Percentiles rank a stretch among this genome's conserved stretches.
Evolutionary conservation across 2,113 vertebrate genomes (phyloP).

Genomic region (Danionella cerebrum): DNA sequence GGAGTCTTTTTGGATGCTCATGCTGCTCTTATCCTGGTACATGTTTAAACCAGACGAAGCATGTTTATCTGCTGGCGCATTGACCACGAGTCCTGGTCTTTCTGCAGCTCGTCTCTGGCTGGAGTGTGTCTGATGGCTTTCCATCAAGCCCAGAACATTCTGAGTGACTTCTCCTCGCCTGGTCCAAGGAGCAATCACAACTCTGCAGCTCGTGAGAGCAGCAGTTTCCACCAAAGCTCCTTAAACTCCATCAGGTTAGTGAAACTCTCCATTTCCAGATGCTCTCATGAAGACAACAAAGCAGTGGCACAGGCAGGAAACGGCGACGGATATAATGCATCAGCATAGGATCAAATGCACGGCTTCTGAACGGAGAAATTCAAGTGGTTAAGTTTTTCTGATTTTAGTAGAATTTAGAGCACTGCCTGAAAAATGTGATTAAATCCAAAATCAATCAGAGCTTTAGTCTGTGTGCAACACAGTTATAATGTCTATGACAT

Average conservation of each 20-base stretch:
- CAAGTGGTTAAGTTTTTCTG: too few species aligned
- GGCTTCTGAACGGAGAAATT: too few species aligned
- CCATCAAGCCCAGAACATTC: slow-evolving; percentile 91
- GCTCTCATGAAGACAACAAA: too few species aligned
- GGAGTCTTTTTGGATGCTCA: slow-evolving; percentile 89
- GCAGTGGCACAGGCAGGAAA: too few species aligned
- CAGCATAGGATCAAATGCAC: too few species aligned
- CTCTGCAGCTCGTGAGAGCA: slow-evolving; percentile 66
- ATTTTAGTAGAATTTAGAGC: too few species aligned
- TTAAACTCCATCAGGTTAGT: slow-evolving; percentile 79
- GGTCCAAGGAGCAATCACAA: slow-evolving; percentile 73
- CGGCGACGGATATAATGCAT: too few species aligned
- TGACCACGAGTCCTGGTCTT: slow-evolving; percentile 12
- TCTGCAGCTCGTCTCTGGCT: slow-evolving; percentile 79
- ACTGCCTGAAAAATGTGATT: too few species aligned
- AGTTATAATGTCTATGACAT: too few species aligned
- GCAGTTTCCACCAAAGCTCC: slow-evolving; percentile 63
- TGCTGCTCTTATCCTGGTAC: slow-evolving; percentile 89
- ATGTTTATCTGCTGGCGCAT: too few species aligned
- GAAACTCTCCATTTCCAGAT: background rate
- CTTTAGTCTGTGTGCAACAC: too few species aligned
- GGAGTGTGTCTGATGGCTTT: slow-evolving; percentile 92
- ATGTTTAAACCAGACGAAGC: background rate
- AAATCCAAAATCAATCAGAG: too few species aligned
- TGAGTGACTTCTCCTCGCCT: slow-evolving; percentile 81